These are phyloP conservation scores for Neomonachus schauinslandi DNA, from an alignment of 2,113 vertebrate genomes.

Conservation along the genomic window DNA sequence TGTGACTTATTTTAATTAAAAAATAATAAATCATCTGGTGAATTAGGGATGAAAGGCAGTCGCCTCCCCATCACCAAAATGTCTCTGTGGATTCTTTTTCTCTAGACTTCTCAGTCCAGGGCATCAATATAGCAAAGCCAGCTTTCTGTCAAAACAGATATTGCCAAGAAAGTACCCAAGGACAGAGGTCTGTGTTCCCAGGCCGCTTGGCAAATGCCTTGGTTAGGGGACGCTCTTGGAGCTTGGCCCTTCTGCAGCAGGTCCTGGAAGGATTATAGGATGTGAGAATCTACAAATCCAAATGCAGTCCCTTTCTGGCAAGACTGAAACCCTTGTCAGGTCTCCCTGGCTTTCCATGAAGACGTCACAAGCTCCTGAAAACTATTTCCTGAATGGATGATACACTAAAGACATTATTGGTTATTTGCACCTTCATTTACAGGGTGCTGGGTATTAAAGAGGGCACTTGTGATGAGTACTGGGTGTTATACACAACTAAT, in stretches of 20 bases:
- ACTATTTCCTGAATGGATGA: not conserved
- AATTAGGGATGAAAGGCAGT: not conserved
- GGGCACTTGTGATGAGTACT: too few relatives aligned
- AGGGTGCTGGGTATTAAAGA: too few relatives aligned
- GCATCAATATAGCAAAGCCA: not conserved
- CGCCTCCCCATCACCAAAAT: not conserved
- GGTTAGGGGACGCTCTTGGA: not conserved
- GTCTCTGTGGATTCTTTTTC: not conserved
- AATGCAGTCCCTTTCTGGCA: rapidly evolving
- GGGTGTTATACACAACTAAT: too few relatives aligned
- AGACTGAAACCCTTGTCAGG: rapidly evolving
- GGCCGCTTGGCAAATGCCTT: not conserved
- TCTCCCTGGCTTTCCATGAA: rapidly evolving
- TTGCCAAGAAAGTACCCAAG: not conserved
- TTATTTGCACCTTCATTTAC: not conserved
- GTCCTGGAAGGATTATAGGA: not conserved
- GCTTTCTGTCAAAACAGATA: not conserved
- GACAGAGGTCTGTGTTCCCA: not conserved
- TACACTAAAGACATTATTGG: rapidly evolving
- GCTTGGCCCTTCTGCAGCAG: not conserved
- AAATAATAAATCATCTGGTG: not conserved
- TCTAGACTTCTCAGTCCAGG: not conserved
- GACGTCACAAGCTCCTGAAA: not conserved
- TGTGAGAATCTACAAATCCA: not conserved
- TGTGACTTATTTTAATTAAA: not conserved